A percentile compares a stretch with the other conserved stretches of the same genome.
These are phyloP conservation scores for Coregonus clupeaformis DNA, from an alignment of 2,113 vertebrate genomes.

Conservation along the genomic window DNA sequence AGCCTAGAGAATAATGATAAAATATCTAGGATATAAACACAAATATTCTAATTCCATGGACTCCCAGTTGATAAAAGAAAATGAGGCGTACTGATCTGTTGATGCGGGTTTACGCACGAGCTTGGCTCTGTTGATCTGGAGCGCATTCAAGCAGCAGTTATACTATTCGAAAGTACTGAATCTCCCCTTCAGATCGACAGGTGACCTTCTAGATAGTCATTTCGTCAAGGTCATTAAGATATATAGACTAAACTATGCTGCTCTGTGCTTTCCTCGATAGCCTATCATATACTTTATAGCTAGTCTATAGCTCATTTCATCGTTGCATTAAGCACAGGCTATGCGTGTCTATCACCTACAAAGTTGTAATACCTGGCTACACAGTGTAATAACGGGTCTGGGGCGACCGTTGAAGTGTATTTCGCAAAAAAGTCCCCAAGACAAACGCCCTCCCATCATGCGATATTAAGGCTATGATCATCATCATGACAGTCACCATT, in stretches of 20 bases:
- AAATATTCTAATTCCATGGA: too few species aligned
- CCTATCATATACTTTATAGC: neutral
- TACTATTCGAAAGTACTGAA: neutral
- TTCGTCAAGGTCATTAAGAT: conserved; percentile 16
- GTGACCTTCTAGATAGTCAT: neutral
- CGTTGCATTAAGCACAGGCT: neutral
- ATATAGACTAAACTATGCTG: neutral
- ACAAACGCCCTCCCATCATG: conserved; percentile 39
- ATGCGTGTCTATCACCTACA: neutral
- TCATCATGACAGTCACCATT: conserved; percentile 38
- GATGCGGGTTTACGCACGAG: too few species aligned
- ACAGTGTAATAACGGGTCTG: neutral
- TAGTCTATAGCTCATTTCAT: neutral
- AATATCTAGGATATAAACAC: too few species aligned
- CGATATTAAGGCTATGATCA: conserved; percentile 39
- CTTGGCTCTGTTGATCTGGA: too few species aligned
- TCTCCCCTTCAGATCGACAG: neutral
- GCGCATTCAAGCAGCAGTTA: neutral
- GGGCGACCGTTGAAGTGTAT: neutral
- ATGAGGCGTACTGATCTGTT: neutral
- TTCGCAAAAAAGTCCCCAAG: conserved; percentile 43
- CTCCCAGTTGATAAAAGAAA: too few species aligned
- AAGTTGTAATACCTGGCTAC: neutral
- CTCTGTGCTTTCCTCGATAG: neutral
- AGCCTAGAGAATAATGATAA: too few species aligned